Base-by-base conservation (phyloP, 1,140 invertebrate genomes). In the Scaptomyza montana region DNA sequence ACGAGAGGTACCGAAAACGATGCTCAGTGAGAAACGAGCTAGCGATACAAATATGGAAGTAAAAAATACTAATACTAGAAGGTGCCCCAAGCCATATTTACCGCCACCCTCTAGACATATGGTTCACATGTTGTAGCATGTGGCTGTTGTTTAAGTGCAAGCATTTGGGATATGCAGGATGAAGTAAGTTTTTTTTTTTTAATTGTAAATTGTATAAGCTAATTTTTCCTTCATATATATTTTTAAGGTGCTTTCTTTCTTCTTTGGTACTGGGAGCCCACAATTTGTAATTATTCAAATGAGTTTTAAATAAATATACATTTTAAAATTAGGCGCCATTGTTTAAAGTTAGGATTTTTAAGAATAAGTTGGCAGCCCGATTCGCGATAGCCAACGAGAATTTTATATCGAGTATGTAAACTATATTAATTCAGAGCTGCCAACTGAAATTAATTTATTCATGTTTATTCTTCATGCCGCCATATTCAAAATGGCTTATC, bases 1-100 rank as follows among this genome's bases (percentile, higher is more conserved):
- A 0, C 66, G 74, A 2, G 41, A 60, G 1, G 25, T 86, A 1
- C 77, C 81, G 1, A 85, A 36, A 9, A 77, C 60, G 0, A 4
- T 74, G 3, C 46, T 85, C 0, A 65, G 6, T 0, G 39, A 77
- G 2, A 77, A 70, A n/a, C 33, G 8, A 36, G 33, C 7, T 36
- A 36, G 33, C 33, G 8, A 8, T 36, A 9, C 7, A 3, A 43
- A 43, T n/a, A 43, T 5, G 5, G 12, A 43, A n/a, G 4, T 4
- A 43, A n/a, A 5, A 43, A 43, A 43, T 5, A 12, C 12, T 5
- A 5, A n/a, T 0, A n/a, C 2, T n/a, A 43, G 12, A 43, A 43
- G 5, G n/a, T 5, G 1, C 39, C 39, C 12, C 39, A 43, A 43
- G n/a, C 12, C 39, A n/a, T 43, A n/a, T 43, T n/a, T n/a, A n/a